These are phyloP conservation scores for Limnephilus lunatus DNA, from an alignment of 2,888 invertebrate species.

Conservation along the genomic window DNA sequence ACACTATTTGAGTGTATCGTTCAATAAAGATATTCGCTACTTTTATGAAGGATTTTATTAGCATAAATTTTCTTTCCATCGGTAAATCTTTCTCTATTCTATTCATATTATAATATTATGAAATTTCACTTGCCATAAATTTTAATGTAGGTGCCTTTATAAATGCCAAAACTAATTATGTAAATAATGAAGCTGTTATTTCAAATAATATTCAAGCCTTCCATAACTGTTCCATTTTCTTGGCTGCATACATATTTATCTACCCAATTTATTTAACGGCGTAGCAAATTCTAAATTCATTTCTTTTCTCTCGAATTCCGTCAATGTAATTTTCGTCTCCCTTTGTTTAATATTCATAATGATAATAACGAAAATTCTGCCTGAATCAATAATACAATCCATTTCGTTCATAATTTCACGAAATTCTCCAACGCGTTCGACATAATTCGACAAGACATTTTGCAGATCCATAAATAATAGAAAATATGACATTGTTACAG, in stretches of 20 bases:
- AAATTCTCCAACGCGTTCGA: not conserved
- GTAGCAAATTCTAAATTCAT: not conserved
- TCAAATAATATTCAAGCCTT: not conserved
- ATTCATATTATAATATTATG: not conserved
- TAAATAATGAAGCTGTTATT: not conserved
- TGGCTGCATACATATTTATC: not conserved
- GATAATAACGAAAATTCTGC: not conserved
- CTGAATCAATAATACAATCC: not conserved
- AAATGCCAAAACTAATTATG: not conserved
- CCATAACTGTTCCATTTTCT: not conserved
- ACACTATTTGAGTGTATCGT: not conserved
- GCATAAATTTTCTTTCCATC: not conserved
- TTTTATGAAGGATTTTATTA: not conserved
- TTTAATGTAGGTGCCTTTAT: no score
- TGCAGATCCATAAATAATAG: not conserved
- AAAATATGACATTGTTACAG: not conserved
- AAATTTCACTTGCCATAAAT: no score
- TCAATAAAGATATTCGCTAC: not conserved
- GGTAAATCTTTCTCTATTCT: not conserved
- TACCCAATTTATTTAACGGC: not conserved
- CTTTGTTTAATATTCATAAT: constrained; percentile 17
- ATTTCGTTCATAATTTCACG: not conserved
- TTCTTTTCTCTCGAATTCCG: not conserved
- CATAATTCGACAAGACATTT: not conserved
- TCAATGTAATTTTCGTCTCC: not conserved